phyloP scores from a whole-genome alignment of 2,113 vertebrate species.

The Bettongia penicillata region DNA sequence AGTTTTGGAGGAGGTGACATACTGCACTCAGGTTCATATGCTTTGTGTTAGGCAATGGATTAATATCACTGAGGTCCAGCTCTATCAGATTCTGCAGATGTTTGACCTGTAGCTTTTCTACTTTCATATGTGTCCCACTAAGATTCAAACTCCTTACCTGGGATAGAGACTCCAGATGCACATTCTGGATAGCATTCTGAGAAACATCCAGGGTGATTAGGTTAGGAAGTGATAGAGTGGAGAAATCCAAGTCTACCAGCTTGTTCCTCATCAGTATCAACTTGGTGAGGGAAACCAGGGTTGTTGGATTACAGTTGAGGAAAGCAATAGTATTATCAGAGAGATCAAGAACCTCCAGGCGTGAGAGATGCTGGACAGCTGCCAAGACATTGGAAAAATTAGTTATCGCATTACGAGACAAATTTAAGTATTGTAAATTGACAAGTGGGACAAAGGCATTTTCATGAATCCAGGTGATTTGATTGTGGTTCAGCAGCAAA shows the following conservation, averaged over 20 bases:
- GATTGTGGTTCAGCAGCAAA: constrained; percentile 65
- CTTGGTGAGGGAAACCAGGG: constrained; percentile 22
- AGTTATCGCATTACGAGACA: constrained; percentile 35
- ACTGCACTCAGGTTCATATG: constrained; percentile 30
- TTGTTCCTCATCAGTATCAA: constrained; percentile 40
- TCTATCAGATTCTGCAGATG: constrained; percentile 44
- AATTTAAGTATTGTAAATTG: constrained; percentile 18
- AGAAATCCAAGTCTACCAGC: constrained; percentile 13
- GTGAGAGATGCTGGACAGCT: neutral
- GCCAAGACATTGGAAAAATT: constrained; percentile 10
- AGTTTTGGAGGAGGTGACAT: constrained; percentile 49
- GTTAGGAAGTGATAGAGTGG: constrained; percentile 52
- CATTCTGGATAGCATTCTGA: constrained; percentile 44
- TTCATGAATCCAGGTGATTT: neutral
- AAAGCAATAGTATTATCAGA: neutral
- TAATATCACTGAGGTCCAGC: constrained; percentile 27
- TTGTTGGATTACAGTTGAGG: neutral
- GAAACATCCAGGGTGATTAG: constrained; percentile 51
- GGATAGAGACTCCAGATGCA: constrained; percentile 42
- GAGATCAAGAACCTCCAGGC: constrained; percentile 58
- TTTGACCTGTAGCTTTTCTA: constrained; percentile 11
- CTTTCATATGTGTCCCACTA: neutral
- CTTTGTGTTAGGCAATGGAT: neutral
- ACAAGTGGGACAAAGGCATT: constrained; percentile 46
- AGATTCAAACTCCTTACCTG: constrained; percentile 30